Base-by-base conservation (phyloP, 2,113 vertebrate species). In the Notarius lentiginosus region DNA sequence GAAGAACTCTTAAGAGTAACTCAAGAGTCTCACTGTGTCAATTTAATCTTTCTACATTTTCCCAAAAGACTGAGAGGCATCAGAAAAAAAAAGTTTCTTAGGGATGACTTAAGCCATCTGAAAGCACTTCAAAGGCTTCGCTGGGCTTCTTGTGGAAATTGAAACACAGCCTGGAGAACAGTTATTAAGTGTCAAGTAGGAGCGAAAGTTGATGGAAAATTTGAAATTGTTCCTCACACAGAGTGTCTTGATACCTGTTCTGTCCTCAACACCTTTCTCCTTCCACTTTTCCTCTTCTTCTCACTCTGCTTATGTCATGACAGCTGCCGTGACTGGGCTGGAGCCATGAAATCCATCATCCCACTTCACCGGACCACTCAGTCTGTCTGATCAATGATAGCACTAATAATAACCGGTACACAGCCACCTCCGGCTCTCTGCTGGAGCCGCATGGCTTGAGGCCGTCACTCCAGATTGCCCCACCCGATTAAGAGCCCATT, bases 341-440 rank as follows among this genome's bases (percentile, higher is more conserved):
- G 86, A 88, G 92, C 91, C 90, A 89, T 90, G 56, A 47, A 92
- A 94, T 94, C 92, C 93, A 94, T 95, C 94, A 95, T 94, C 88
- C 85, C 88, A 90, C 92, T 94, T 91, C 84, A 90, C 90, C 86
- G 88, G 88, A 82, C 90, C 56, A 34, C 89, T 92, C 88, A 41
- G 60, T 88, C 91, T 86, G 84, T 93, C 95, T 95, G 94, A 95
- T 95, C 95, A 95, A 94, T 94, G 95, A 95, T 94, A 95, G 90
- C 90, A 90, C 94, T 95, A 95, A 95, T 95, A 95, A 95, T 94
- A 95, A 95, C 94, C 86, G 93, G 92, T 91, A 91, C 85, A 79
- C 92, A 92, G 94, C 94, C 93, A 92, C 93, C 94, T 93, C 92
- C 81, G 90, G 93, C 94, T 93, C 89, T 90, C 93, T 89, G 90